These are phyloP conservation scores for Platycheirus rosarum DNA, from an alignment of 2,888 invertebrate species.

Conservation along the genomic window DNA sequence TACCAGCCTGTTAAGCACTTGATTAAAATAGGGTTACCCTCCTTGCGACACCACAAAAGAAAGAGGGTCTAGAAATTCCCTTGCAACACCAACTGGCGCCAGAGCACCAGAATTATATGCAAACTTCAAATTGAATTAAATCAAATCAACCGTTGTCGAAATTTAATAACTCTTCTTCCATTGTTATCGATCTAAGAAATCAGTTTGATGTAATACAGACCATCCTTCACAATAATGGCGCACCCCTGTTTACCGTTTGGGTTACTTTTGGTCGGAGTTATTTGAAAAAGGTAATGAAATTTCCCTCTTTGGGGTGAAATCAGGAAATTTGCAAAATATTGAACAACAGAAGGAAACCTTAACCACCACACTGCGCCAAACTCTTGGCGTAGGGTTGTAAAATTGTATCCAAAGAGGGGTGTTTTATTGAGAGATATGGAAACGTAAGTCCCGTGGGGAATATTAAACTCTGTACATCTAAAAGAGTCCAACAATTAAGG, in stretches of 20 bases:
- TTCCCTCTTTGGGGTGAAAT: conserved; percentile 53
- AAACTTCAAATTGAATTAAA: conserved; percentile 71
- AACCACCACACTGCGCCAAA: not conserved
- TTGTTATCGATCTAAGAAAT: conserved; percentile 64
- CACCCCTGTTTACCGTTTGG: conserved; percentile 43
- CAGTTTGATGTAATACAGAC: conserved; percentile 22
- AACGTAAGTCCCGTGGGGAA: conserved; percentile 61
- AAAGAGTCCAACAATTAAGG: conserved; percentile 37
- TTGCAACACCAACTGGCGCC: conserved; percentile 54
- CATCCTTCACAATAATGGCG: conserved; percentile 8
- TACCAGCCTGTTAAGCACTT: conserved; percentile 24
- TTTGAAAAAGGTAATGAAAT: conserved; percentile 59
- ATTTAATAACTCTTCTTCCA: conserved; percentile 70
- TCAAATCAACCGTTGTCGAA: conserved; percentile 70
- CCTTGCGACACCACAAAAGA: conserved; percentile 1
- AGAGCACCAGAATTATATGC: conserved; percentile 33
- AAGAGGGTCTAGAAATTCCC: conserved; percentile 45
- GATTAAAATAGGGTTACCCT: conserved; percentile 61
- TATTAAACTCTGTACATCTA: conserved; percentile 44
- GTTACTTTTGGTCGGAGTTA: conserved; percentile 23
- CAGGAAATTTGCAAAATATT: conserved; percentile 68
- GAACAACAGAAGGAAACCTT: conserved; percentile 50
- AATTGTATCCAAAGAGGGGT: conserved; percentile 52
- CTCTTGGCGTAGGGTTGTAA: conserved; percentile 34
- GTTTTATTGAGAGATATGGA: conserved; percentile 37